Evolutionary conservation across 2,888 invertebrate genomes (phyloP).

Genomic region (Monochamus alternatus): DNA sequence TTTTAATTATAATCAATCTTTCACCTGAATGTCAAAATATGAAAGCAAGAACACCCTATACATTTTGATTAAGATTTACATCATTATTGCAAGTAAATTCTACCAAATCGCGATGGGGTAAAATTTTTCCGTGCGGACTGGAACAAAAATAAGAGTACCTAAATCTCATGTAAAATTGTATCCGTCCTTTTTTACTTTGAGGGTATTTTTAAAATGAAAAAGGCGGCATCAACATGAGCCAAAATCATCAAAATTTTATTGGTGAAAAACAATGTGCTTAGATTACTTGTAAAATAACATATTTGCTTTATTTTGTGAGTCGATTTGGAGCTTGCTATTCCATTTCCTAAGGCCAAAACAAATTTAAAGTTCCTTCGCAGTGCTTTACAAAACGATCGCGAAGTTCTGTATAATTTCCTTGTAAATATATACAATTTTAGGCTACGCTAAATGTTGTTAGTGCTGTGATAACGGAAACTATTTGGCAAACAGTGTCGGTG

Average conservation of each 20-base stretch:
- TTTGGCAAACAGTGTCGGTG: slow-evolving; percentile 52
- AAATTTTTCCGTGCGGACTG: no score
- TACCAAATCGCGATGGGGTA: no score
- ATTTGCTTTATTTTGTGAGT: slow-evolving; percentile 36
- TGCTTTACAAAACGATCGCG: slow-evolving; percentile 46
- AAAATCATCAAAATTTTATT: no score
- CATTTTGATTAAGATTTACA: no score
- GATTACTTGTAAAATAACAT: slow-evolving; percentile 21
- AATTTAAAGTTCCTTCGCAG: slow-evolving; percentile 44
- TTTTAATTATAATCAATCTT: no score
- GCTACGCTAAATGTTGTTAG: slow-evolving; percentile 44
- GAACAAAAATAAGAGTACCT: no score
- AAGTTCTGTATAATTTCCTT: slow-evolving; percentile 54
- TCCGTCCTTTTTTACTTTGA: no score
- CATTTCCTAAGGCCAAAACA: slow-evolving; percentile 42
- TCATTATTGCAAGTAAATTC: no score
- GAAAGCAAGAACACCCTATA: no score
- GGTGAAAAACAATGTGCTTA: background rate
- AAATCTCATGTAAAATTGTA: no score
- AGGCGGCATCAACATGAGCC: background rate
- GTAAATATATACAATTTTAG: slow-evolving; percentile 49
- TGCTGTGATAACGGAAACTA: slow-evolving; percentile 45
- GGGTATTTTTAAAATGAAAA: no score
- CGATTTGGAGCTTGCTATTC: slow-evolving; percentile 39
- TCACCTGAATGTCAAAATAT: no score